Conservation (phyloP, 2,797 vertebrate species). For the Halcyon chelicuti region DNA sequence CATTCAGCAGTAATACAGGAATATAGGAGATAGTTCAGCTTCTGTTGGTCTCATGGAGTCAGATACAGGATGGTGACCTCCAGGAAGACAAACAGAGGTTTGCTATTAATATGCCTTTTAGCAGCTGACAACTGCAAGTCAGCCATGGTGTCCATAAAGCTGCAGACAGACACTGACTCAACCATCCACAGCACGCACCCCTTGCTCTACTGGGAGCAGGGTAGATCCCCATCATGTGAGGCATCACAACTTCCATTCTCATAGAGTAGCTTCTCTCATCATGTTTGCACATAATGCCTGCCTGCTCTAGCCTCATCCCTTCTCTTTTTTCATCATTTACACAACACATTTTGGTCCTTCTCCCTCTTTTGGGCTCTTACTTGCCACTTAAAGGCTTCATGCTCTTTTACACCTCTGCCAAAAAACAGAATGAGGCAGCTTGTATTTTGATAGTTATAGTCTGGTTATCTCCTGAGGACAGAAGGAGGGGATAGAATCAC, state of each 20-base stretch:
- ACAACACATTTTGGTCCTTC: not conserved
- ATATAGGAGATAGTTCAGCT: not conserved
- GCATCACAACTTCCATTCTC: not conserved
- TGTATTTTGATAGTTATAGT: not conserved
- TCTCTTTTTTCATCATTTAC: not conserved
- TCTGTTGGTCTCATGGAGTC: not conserved
- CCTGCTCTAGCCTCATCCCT: not conserved
- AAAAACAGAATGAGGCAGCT: not conserved
- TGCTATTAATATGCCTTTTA: not conserved
- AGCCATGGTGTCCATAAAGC: accelerated
- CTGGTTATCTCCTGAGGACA: not conserved
- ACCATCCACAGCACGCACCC: accelerated
- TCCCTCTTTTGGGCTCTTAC: not conserved
- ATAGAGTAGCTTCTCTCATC: not conserved
- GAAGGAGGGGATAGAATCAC: not conserved
- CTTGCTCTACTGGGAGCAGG: not conserved
- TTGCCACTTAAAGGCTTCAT: not conserved
- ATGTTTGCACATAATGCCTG: accelerated
- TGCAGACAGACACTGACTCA: accelerated
- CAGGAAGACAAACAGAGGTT: not conserved
- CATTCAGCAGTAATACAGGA: not conserved
- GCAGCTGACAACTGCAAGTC: not conserved
- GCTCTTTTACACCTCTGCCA: not conserved
- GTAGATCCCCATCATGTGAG: not conserved
- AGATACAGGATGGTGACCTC: not conserved